phyloP scores from a whole-genome alignment of 2,797 vertebrate species.

The Acipenser transmontanus region DNA sequence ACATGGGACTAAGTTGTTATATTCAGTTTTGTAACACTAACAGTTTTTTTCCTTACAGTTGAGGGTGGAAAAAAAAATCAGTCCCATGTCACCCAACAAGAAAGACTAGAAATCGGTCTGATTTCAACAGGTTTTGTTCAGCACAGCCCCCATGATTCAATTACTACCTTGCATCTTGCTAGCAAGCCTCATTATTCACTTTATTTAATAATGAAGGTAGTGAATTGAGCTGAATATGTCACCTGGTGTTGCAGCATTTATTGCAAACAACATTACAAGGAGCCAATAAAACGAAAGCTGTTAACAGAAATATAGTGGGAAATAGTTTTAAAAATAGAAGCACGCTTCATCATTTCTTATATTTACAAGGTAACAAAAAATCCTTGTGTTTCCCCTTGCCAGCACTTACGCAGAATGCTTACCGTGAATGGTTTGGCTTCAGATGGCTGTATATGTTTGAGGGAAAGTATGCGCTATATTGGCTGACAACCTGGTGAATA shows the following conservation, averaged over 20 bases:
- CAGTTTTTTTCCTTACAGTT: no score
- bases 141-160: neutral
- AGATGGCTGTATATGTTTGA: no score
- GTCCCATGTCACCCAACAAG: no score
- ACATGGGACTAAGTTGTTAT: no score
- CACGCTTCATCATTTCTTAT: constrained; percentile 17
- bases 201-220: constrained; percentile 9
- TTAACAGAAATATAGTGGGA: constrained; percentile 25
- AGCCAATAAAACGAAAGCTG: constrained; percentile 24
- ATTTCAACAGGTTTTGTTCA: constrained; percentile 21
- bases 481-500: no score
- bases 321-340: constrained; percentile 19
- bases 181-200: neutral
- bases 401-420: no score
- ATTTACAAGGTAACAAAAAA: constrained; percentile 25
- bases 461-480: no score
- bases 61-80: no score
- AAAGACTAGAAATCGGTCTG: no score
- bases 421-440: no score
- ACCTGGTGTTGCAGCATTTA: constrained; percentile 33
- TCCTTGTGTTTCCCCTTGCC: neutral
- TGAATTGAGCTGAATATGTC: constrained; percentile 19
- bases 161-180: neutral
- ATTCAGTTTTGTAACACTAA: no score
- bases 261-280: constrained; percentile 10